Conservation (phyloP, 53 echinoderm and acorn worm species). For the Temnopleurus reevesii region DNA sequence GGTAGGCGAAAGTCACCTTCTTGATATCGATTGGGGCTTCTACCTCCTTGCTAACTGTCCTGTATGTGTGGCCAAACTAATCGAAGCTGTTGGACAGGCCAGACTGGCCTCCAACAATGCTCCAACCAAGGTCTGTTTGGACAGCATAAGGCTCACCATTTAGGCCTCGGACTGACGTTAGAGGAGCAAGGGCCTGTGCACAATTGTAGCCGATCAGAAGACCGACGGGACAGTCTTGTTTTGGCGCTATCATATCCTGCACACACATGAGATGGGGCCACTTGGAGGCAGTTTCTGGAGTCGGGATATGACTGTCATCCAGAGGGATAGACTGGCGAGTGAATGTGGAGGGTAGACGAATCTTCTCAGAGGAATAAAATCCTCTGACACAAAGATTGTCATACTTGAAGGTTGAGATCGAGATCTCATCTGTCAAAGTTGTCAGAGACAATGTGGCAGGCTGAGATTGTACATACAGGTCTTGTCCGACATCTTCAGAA, state of each 20-base stretch:
- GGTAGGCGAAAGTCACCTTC: neutral
- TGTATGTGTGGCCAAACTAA: neutral
- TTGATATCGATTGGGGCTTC: neutral
- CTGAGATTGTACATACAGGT: neutral
- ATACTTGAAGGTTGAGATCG: no score
- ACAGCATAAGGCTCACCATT: conserved; percentile 64
- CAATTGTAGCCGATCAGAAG: conserved; percentile 71
- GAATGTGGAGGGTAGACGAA: neutral
- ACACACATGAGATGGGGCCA: neutral
- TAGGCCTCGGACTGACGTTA: conserved; percentile 13
- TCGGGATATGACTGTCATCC: neutral
- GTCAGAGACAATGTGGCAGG: neutral
- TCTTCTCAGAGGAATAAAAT: no score
- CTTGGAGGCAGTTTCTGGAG: neutral
- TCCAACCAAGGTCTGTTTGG: conserved; percentile 65
- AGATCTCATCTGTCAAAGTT: neutral
- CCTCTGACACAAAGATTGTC: no score
- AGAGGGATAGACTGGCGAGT: conserved; percentile 12
- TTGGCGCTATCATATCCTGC: conserved; percentile 23
- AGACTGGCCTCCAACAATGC: conserved; percentile 46
- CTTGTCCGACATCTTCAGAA: neutral
- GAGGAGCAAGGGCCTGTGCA: conserved; percentile 52
- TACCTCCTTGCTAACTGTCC: neutral
- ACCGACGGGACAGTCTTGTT: conserved; percentile 35
- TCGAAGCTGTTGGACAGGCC: neutral